Evolutionary conservation across 2,888 invertebrate genomes (phyloP), one percentile per base, ranked within the genome.

Genomic region (Nomada fucata): DNA sequence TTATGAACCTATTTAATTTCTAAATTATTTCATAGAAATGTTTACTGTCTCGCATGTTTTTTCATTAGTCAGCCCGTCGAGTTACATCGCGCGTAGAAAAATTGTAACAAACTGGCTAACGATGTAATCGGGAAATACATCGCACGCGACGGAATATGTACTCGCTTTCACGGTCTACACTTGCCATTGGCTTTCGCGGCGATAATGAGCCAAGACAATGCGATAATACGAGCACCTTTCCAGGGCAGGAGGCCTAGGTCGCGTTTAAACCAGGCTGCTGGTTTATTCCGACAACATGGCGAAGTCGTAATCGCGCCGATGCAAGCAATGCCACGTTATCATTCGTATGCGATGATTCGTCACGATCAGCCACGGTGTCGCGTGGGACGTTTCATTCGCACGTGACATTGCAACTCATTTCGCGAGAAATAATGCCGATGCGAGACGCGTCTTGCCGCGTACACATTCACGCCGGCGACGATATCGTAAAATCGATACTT

Each of bases 161-260:
- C 59, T 52, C 74, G 57, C 18, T 73, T 73, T 42, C 76, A 78
- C 79, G 79, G 76, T 61, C 87, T 61, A 53, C 68, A 61, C 42
- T 53, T 65, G 72, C 64, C 65, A 76, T 76, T 71, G 65, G 80
- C 23, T 75, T 42, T 59, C 61, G 71, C 57, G 44, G 18, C 59
- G 84, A 72, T 77, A 81, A 60, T 73, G 57, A 20, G 23, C 29
- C 67, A 63, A 47, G 68, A 64, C 76, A 60, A 64, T 23, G 1
- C 44, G 78, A 82, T 77, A 80, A 84, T 76, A 47, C 80, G 76
- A 82, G 82, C 80, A 73, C 44, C 80, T 91, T 90, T 91, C 82
- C 86, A 91, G 90, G 90, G 83, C 90, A 91, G 76, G 85, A 74
- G 88, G 90, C 91, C 91, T 92, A 90, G 92, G 91, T 92, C 92